Percentiles rank a stretch among this genome's conserved stretches.
phyloP scores from a whole-genome alignment of 2,797 vertebrate genomes.

The Myotis pilosus region DNA sequence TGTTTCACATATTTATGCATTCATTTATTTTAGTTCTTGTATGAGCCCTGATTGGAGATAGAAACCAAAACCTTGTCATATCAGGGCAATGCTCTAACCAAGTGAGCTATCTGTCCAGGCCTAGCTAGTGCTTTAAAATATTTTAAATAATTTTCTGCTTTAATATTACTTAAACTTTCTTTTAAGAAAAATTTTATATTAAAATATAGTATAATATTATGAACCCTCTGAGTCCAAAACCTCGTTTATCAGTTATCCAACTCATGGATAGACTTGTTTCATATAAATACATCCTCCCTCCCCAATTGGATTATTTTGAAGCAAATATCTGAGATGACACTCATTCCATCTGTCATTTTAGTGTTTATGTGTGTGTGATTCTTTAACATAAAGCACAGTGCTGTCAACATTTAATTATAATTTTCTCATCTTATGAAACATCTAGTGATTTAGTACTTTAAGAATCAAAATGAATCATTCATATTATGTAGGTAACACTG shows the following conservation, averaged over 20 bases:
- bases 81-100: not conserved
- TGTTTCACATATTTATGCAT: not conserved
- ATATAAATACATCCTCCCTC: not conserved
- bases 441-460: constrained; percentile 35
- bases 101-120: not conserved
- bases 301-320: not conserved
- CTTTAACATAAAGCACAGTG: not conserved
- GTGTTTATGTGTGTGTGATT: not conserved
- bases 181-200: not conserved
- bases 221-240: not conserved
- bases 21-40: not conserved
- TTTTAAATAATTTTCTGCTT: not conserved
- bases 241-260: not conserved
- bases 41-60: not conserved
- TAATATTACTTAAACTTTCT: constrained; percentile 23
- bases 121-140: not conserved
- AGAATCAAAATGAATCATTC: not conserved
- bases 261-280: not conserved
- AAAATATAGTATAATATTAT: not conserved
- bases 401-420: not conserved
- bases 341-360: not conserved
- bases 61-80: not conserved
- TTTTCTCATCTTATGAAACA: not conserved
- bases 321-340: not conserved
- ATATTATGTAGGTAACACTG: not conserved